Evolutionary conservation across 2,113 vertebrate species (phyloP), one percentile per base, ranked within the genome.

Genomic region (Reinhardtius hippoglossoides): DNA sequence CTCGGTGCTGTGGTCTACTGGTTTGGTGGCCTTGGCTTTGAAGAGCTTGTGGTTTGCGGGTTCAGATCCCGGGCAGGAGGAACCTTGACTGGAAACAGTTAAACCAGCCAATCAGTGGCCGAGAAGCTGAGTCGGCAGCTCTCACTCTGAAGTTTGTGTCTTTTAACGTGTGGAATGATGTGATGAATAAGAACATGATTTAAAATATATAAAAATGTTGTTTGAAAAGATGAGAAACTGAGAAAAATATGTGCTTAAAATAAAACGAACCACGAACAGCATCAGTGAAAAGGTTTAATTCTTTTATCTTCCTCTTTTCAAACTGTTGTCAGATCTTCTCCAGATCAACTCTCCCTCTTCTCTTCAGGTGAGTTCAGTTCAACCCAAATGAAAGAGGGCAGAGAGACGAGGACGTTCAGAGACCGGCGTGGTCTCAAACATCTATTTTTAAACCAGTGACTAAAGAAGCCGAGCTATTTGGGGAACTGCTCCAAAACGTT

Each of bases 21-120:
- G 91, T 92, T 89, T 88, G 86, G 92, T 92, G 90, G 89, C 91
- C 91, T 91, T 91, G 90, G 89, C 89, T 90, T 86, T 87, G 67
- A 79, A 81, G 80, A 74, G 73, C 82, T 72, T 76, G 74, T 86
- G 84, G 87, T 71, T 74, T 90, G 86, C 20, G 89, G 92, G 82
- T 92, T 92, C 76, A 81, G 83, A 85, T 79, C 90, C 80, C 55
- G 87, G 89, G 83, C 88, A 87, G 80, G 68, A 62, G 73, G 54
- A 63, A 88, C 76, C 75, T 84, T 81, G 46, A 85, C 42, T 83
- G 82, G 78, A 75, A 87, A 87, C 78, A 26, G 71, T 81, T 68
- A 57, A 48, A 85, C 81, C 81, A 61, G 87, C 82, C 85, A 75
- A 86, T 77, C 76, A 31, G 62, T 0, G 66, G 55, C 68, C 67